Evolutionary conservation across 2,113 vertebrate genomes (phyloP).

Genomic region (Salminus brasiliensis): DNA sequence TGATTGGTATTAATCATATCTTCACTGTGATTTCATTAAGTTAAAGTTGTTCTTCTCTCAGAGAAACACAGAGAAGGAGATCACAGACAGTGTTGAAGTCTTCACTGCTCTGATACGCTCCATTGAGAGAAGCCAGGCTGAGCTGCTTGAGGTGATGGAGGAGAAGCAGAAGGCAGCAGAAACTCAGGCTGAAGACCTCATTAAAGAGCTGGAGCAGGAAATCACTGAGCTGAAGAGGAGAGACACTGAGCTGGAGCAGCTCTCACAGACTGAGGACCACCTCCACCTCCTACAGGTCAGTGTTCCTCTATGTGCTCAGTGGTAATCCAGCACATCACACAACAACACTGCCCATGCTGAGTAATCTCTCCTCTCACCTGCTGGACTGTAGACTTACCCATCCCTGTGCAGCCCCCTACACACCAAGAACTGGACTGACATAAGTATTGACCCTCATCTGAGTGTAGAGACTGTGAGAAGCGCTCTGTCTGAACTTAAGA

Average conservation of each 20-base stretch:
- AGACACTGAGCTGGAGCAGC: background rate
- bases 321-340: background rate
- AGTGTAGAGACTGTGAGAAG: background rate
- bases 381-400: conserved; percentile 4
- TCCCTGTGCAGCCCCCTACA: background rate
- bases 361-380: background rate
- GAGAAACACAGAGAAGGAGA: background rate
- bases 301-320: background rate
- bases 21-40: background rate
- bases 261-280: background rate
- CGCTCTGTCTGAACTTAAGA: background rate
- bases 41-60: background rate
- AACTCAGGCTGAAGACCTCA: background rate
- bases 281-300: conserved; percentile 11
- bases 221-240: background rate
- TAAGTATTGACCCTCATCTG: background rate
- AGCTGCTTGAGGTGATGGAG: background rate
- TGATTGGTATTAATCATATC: no score
- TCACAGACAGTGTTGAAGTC: background rate
- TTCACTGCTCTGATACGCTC: conserved; percentile 2
- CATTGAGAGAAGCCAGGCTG: conserved; percentile 7
- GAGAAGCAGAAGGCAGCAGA: background rate
- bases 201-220: background rate
- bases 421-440: conserved; percentile 8
- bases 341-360: background rate